Percentiles rank a stretch among this genome's conserved stretches.
These are phyloP conservation scores for Parotocinclus haroldoi DNA, from an alignment of 2,797 vertebrate species.

Conservation along the genomic window DNA sequence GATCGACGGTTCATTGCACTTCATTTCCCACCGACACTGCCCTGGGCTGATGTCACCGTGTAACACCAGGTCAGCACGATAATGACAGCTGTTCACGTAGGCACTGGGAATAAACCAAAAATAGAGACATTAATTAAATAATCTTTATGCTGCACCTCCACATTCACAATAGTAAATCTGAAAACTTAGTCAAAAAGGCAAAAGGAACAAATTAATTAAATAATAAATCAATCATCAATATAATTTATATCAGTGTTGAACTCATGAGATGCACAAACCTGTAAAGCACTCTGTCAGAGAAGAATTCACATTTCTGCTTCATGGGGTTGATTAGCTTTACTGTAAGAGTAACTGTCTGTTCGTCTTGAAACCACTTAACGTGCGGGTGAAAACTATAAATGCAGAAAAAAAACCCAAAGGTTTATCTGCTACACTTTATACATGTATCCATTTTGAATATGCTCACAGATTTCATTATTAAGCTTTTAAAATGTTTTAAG, in stretches of 20 bases:
- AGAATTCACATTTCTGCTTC: constrained; percentile 65
- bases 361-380: constrained; percentile 67
- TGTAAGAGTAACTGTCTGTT: constrained; percentile 44
- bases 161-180: too few relatives aligned
- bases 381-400: constrained; percentile 66
- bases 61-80: constrained; percentile 61
- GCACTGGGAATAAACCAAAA: constrained; percentile 48
- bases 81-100: constrained; percentile 48
- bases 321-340: constrained; percentile 64
- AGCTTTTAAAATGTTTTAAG: too few relatives aligned
- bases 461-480: too few relatives aligned
- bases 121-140: too few relatives aligned
- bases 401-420: background rate
- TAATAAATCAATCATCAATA: too few relatives aligned
- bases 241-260: background rate
- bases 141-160: background rate
- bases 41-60: constrained; percentile 46
- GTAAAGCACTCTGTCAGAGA: constrained; percentile 61
- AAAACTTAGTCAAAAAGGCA: too few relatives aligned
- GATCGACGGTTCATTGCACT: constrained; percentile 66
- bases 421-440: background rate
- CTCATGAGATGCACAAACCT: constrained; percentile 56
- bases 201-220: background rate
- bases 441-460: too few relatives aligned
- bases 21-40: constrained; percentile 61